A percentile compares a stretch with the other conserved stretches of the same genome.
These are phyloP conservation scores for Galaxea fascicularis DNA, from an alignment of 92 coral and sea anemone species.

Conservation along the genomic window DNA sequence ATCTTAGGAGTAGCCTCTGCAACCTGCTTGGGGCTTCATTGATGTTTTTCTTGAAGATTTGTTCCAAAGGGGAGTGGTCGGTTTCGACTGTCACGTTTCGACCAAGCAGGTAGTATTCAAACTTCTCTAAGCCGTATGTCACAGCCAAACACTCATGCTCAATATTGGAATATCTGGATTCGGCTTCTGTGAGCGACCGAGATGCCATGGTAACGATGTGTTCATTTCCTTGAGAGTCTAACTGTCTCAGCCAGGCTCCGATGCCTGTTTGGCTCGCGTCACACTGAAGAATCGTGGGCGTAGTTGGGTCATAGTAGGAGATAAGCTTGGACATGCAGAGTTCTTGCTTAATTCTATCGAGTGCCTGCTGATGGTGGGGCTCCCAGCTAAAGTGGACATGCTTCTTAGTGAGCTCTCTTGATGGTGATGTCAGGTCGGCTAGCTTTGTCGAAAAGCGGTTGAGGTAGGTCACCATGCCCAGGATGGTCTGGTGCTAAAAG, in stretches of 20 bases:
- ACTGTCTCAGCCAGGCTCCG: slow-evolving; percentile 55
- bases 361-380: slow-evolving; percentile 59
- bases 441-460: slow-evolving; percentile 68
- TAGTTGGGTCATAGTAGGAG: slow-evolving; percentile 55
- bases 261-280: too few species aligned
- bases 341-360: slow-evolving; percentile 61
- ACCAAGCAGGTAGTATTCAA: slow-evolving; percentile 33
- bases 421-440: slow-evolving; percentile 59
- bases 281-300: slow-evolving; percentile 48
- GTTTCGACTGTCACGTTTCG: slow-evolving; percentile 25
- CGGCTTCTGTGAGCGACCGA: slow-evolving; percentile 19
- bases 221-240: slow-evolving; percentile 31
- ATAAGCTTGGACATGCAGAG: slow-evolving; percentile 34
- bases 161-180: slow-evolving; percentile 38
- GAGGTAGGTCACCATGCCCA: slow-evolving; percentile 49
- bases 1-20: slow-evolving; percentile 29
- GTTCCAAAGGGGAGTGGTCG: slow-evolving; percentile 42
- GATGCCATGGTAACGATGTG: slow-evolving; percentile 8
- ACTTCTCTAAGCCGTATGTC: slow-evolving; percentile 1
- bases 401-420: slow-evolving; percentile 71
- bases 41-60: slow-evolving; percentile 56
- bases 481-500: slow-evolving; percentile 56
- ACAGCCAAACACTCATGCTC: slow-evolving; percentile 31
- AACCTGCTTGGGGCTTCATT: slow-evolving; percentile 34
- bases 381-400: slow-evolving; percentile 66